Percentiles rank a stretch among this genome's conserved stretches.
phyloP scores from a whole-genome alignment of 2,888 invertebrate species.

The Eristalis pertinax region DNA sequence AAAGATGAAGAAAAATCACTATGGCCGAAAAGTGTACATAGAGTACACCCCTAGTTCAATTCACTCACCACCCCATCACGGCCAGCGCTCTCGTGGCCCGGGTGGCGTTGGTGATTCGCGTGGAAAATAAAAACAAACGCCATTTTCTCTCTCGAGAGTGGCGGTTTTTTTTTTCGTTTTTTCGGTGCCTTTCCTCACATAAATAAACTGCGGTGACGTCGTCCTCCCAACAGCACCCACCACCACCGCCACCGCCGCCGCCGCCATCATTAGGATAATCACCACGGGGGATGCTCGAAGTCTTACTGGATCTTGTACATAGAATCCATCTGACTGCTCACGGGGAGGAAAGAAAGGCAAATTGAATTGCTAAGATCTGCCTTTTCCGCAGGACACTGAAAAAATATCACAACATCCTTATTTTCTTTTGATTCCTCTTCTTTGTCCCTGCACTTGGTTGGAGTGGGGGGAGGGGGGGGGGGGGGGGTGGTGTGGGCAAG shows the following conservation, averaged over 20 bases:
- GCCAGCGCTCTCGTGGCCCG: background rate
- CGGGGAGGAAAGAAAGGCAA: slow-evolving; percentile 12
- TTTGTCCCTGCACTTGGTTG: background rate
- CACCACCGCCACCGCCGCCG: background rate
- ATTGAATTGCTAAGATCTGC: slow-evolving; percentile 59
- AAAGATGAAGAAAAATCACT: slow-evolving; percentile 55
- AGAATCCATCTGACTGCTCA: slow-evolving; percentile 46
- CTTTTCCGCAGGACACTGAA: slow-evolving; percentile 26
- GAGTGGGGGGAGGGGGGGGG: background rate
- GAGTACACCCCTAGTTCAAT: slow-evolving; percentile 48
- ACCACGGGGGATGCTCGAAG: slow-evolving; percentile 17
- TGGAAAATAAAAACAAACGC: slow-evolving; percentile 62
- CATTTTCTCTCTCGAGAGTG: slow-evolving; percentile 41
- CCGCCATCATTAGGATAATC: slow-evolving; percentile 52
- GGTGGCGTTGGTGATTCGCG: slow-evolving; percentile 24
- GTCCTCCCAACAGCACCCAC: slow-evolving; percentile 7
- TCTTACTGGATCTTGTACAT: slow-evolving; percentile 11
- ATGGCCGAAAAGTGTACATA: slow-evolving; percentile 45
- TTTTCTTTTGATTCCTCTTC: slow-evolving; percentile 24
- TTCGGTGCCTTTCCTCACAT: slow-evolving; percentile 38
- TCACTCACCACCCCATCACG: slow-evolving; percentile 31
- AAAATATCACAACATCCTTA: slow-evolving; percentile 42
- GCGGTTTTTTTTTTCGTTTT: slow-evolving; percentile 21
- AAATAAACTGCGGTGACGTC: slow-evolving; percentile 58
- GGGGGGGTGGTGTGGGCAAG: background rate